phyloP scores from a whole-genome alignment of 2,113 vertebrate species.

The Corynorhinus townsendii region DNA sequence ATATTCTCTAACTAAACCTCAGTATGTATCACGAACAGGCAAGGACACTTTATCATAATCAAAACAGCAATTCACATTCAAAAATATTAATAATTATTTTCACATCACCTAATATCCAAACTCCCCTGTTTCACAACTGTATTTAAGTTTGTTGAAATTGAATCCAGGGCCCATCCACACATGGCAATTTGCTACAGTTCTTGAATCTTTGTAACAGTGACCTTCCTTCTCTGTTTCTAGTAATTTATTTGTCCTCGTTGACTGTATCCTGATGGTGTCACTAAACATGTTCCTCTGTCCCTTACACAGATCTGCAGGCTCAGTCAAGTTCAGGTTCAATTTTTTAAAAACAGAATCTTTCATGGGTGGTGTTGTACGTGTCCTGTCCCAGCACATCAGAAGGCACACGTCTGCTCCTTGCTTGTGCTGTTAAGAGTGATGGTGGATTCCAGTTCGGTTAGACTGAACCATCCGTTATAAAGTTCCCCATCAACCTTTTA shows the following conservation, averaged over 20 bases:
- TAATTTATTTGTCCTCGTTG: neutral
- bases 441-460: neutral
- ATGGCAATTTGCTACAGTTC: neutral
- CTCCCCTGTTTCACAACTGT: neutral
- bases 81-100: constrained; percentile 25
- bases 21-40: neutral
- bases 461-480: neutral
- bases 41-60: neutral
- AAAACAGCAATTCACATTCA: neutral
- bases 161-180: neutral
- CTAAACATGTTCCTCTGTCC: neutral
- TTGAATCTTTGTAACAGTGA: neutral
- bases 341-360: neutral
- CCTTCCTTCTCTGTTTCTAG: neutral
- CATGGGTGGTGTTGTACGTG: neutral
- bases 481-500: neutral
- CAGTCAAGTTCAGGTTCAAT: neutral
- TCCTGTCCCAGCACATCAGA: neutral
- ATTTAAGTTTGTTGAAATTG: neutral
- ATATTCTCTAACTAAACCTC: neutral
- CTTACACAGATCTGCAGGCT: neutral
- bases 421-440: neutral
- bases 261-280: neutral
- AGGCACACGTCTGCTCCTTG: neutral
- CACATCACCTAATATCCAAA: neutral